phyloP scores from a whole-genome alignment of 2,888 invertebrate species.

The Alloscopus bannaensis region DNA sequence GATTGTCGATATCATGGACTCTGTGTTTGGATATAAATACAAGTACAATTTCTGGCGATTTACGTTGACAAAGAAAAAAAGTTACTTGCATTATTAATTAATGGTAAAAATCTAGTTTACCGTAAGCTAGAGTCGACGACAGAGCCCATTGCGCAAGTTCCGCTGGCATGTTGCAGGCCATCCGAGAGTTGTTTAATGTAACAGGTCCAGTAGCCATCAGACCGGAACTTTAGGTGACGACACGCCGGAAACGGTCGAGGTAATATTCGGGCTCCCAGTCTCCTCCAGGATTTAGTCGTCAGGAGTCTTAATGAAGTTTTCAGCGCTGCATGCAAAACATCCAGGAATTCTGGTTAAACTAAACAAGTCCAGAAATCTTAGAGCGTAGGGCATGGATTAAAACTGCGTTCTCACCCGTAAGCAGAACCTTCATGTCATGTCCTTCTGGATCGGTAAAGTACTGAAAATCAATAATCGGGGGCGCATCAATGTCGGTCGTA shows the following conservation, averaged over 20 bases:
- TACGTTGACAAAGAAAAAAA: too few species aligned
- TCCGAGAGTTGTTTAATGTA: not conserved
- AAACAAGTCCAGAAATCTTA: not conserved
- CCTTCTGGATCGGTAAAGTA: constrained; percentile 23
- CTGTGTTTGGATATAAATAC: too few species aligned
- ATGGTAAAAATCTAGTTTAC: too few species aligned
- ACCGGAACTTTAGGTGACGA: constrained; percentile 13
- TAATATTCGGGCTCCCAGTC: constrained; percentile 13
- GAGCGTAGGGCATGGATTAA: not conserved
- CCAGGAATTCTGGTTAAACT: not conserved
- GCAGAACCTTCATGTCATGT: constrained; percentile 10
- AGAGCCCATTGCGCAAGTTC: constrained; percentile 43
- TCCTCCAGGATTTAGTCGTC: constrained; percentile 9
- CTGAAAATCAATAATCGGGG: constrained; percentile 20
- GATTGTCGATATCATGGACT: constrained; percentile 17
- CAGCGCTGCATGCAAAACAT: not conserved
- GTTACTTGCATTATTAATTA: too few species aligned
- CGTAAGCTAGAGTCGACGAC: too few species aligned
- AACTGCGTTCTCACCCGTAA: constrained; percentile 9
- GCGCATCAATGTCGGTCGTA: not conserved
- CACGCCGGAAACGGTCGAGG: not conserved
- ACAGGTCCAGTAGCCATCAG: constrained; percentile 39
- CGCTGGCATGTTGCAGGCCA: not conserved
- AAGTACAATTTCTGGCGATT: too few species aligned
- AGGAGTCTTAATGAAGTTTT: constrained; percentile 1